Evolutionary conservation across 2,797 vertebrate species (phyloP).

Genomic region (Eutrigla gurnardus): DNA sequence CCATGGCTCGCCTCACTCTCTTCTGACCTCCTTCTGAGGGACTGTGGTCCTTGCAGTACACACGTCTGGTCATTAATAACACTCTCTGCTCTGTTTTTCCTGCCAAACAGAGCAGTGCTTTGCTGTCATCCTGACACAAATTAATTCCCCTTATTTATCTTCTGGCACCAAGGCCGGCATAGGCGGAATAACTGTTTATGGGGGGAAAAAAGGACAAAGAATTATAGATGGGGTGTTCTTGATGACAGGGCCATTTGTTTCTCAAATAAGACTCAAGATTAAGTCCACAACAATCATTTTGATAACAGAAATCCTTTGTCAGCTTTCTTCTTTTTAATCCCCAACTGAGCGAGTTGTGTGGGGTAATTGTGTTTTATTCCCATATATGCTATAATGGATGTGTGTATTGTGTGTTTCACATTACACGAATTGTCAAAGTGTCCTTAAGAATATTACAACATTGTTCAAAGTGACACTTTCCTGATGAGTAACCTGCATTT

Average conservation of each 20-base stretch:
- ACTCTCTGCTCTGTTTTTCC: conserved; percentile 73
- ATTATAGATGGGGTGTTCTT: conserved; percentile 77
- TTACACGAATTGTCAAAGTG: not conserved
- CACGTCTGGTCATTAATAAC: conserved; percentile 79
- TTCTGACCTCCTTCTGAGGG: conserved; percentile 76
- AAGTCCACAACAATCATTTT: conserved; percentile 75
- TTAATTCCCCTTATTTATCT: conserved; percentile 87
- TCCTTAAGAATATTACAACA: not conserved
- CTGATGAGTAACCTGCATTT: not conserved
- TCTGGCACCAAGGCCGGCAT: conserved; percentile 78
- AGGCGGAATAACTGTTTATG: conserved; percentile 79
- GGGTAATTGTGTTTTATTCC: conserved; percentile 21
- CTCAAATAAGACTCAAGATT: conserved; percentile 70
- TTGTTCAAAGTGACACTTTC: conserved; percentile 4
- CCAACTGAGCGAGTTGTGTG: conserved; percentile 15
- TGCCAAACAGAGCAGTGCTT: conserved; percentile 77
- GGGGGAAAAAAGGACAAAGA: conserved; percentile 73
- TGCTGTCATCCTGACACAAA: conserved; percentile 82
- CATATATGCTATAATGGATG: not conserved
- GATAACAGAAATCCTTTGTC: conserved; percentile 62
- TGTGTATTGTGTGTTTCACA: not conserved
- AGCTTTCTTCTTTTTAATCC: conserved; percentile 51
- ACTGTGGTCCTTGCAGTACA: conserved; percentile 78
- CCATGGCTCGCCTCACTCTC: conserved; percentile 57
- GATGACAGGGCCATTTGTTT: conserved; percentile 77